Evolutionary conservation across 1,140 invertebrate genomes (phyloP).

Genomic region (Scaptodrosophila lebanonensis): DNA sequence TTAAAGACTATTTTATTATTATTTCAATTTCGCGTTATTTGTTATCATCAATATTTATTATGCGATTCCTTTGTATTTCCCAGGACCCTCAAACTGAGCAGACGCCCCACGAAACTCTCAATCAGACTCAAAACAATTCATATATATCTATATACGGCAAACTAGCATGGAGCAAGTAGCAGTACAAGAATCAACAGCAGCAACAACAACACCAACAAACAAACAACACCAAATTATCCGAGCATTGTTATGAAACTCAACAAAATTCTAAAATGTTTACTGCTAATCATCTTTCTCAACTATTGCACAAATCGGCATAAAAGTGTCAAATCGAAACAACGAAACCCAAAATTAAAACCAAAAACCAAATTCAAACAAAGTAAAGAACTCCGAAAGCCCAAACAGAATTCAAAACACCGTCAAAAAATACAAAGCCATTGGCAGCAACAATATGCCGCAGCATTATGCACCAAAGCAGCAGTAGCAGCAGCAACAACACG

Average conservation of each 20-base stretch:
- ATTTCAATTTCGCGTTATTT: background rate
- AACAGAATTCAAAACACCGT: constrained; percentile 21
- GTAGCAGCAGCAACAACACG: constrained; percentile 11
- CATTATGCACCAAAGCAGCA: background rate
- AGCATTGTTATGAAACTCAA: constrained; percentile 73
- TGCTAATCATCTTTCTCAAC: constrained; percentile 58
- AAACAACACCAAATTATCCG: constrained; percentile 28
- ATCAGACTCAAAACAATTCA: background rate
- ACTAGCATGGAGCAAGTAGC: constrained; percentile 55
- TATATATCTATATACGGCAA: too few species aligned
- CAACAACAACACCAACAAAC: constrained; percentile 13
- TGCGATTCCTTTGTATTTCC: background rate
- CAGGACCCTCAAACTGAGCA: constrained; percentile 43
- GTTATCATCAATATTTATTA: too few species aligned
- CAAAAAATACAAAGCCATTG: constrained; percentile 38
- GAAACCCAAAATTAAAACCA: constrained; percentile 17
- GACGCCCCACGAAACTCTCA: constrained; percentile 8
- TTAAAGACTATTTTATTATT: background rate
- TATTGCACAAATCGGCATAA: constrained; percentile 42
- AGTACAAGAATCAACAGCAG: too few species aligned
- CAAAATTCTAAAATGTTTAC: constrained; percentile 62
- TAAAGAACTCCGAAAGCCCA: background rate
- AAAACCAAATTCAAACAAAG: constrained; percentile 16
- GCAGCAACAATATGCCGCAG: constrained; percentile 28
- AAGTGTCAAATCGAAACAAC: constrained; percentile 29